These are phyloP conservation scores for Adelphocoris suturalis DNA, from an alignment of 2,888 invertebrate genomes.

Conservation along the genomic window DNA sequence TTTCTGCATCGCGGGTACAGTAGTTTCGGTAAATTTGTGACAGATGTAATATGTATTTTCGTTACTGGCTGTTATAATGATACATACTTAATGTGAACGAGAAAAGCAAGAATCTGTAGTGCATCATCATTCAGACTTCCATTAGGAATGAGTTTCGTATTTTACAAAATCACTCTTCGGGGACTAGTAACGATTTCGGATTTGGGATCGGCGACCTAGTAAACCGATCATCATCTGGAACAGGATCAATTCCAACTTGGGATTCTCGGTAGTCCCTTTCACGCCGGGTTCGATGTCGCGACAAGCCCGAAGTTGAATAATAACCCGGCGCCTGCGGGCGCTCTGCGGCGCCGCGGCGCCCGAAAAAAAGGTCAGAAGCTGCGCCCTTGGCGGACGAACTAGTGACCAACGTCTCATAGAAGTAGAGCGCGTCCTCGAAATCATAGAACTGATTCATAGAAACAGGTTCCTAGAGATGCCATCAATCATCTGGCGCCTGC, in stretches of 20 bases:
- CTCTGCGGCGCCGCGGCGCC: neutral
- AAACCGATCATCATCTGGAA: neutral
- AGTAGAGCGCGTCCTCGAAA: constrained; percentile 11
- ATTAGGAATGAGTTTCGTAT: no score
- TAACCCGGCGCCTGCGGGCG: neutral
- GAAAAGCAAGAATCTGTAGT: no score
- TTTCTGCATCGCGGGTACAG: no score
- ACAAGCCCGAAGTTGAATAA: neutral
- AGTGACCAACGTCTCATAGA: neutral
- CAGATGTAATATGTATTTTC: no score
- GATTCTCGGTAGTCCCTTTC: constrained; percentile 32
- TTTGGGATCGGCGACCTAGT: neutral
- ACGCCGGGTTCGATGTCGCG: neutral
- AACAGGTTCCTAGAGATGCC: constrained; percentile 29
- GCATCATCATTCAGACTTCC: no score
- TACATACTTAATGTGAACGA: no score
- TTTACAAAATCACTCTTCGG: no score
- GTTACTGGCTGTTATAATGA: no score
- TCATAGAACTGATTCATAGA: constrained; percentile 30
- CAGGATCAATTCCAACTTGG: neutral
- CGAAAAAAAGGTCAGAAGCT: neutral
- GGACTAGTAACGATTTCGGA: no score
- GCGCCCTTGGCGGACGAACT: constrained; percentile 22
- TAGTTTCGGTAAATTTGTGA: no score
- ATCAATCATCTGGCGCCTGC: constrained; percentile 62